Conservation (phyloP, 2,113 vertebrate species). For the Oxyruncus cristatus region DNA sequence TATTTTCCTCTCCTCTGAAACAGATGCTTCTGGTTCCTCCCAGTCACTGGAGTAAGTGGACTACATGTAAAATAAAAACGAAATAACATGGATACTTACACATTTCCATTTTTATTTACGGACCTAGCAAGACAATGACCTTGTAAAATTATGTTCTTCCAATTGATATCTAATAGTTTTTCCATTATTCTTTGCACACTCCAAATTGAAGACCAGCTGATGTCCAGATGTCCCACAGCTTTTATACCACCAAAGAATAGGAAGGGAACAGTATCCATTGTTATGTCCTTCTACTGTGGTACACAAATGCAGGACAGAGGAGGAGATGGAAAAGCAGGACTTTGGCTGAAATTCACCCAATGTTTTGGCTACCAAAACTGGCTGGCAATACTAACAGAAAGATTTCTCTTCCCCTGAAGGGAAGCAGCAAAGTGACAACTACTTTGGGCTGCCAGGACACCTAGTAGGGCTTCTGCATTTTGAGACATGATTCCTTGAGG, state of each 20-base stretch:
- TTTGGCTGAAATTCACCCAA: not conserved
- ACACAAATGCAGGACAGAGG: not conserved
- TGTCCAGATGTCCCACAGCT: not conserved
- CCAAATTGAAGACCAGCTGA: not conserved
- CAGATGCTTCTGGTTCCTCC: not conserved
- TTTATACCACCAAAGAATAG: not conserved
- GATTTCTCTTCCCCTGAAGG: conserved; percentile 32
- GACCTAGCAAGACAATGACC: not conserved
- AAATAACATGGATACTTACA: not conserved
- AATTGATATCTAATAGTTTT: not conserved
- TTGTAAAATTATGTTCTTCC: not conserved
- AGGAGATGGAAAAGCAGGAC: not conserved
- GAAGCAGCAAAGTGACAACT: not conserved
- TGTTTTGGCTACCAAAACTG: not conserved
- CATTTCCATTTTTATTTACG: not conserved
- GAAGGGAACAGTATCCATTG: not conserved
- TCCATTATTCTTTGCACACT: not conserved
- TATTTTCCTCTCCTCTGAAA: not conserved
- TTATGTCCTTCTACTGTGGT: not conserved
- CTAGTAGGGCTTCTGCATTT: not conserved
- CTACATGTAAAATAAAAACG: not conserved
- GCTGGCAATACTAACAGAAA: not conserved
- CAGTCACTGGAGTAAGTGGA: not conserved
- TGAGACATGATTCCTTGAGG: conserved; percentile 36
- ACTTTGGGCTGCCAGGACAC: conserved; percentile 23